phyloP scores from a whole-genome alignment of 2,797 vertebrate species.

The Astyanax mexicanus region DNA sequence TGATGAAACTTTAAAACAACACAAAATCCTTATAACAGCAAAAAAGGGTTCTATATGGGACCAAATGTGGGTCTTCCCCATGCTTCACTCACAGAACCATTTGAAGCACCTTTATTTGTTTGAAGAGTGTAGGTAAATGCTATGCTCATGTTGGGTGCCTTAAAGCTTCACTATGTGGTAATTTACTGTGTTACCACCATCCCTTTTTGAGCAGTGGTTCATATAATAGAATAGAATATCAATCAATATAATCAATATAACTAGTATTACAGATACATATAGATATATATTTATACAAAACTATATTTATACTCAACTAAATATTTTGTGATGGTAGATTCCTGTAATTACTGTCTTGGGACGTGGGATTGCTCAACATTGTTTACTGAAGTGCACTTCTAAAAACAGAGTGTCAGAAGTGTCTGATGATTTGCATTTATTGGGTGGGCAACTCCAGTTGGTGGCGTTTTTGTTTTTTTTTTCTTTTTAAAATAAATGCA shows the following conservation, averaged over 20 bases:
- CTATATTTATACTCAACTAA: too few species aligned
- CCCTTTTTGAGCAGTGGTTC: slow-evolving; percentile 11
- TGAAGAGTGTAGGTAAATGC: slow-evolving; percentile 16
- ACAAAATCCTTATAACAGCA: too few species aligned
- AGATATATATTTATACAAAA: neutral
- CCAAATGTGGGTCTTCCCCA: too few species aligned
- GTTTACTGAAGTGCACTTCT: slow-evolving; percentile 32
- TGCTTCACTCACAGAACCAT: too few species aligned
- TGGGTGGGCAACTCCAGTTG: neutral
- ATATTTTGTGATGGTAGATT: neutral
- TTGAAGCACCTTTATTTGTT: too few species aligned
- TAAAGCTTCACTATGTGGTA: slow-evolving; percentile 21
- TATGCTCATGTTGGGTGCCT: slow-evolving; percentile 49
- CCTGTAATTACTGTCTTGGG: neutral
- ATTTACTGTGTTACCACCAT: neutral
- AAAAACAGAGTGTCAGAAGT: neutral
- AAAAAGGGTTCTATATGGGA: too few species aligned
- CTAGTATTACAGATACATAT: neutral
- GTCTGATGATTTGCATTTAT: neutral
- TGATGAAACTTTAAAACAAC: too few species aligned
- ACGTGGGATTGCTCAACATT: neutral
- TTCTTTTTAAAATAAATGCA: slow-evolving; percentile 11
- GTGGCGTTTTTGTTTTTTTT: too few species aligned
- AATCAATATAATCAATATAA: neutral
- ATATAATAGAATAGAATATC: neutral